Evolutionary conservation across 2,797 vertebrate genomes (phyloP).

Genomic region (Macropodus opercularis): DNA sequence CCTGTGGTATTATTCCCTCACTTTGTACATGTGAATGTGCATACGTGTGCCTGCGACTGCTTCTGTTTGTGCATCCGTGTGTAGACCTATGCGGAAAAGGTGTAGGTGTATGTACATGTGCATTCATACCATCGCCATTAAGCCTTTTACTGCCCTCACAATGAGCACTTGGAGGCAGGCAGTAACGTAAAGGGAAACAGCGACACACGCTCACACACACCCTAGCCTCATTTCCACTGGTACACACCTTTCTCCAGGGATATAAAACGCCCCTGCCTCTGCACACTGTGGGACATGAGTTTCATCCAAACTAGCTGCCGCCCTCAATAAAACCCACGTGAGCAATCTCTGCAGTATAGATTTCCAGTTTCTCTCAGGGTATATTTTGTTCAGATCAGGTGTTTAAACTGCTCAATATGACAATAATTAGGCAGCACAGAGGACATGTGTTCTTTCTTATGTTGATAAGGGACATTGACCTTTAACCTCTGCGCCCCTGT

Average conservation of each 20-base stretch:
- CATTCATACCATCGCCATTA: conserved; percentile 52
- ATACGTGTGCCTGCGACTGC: conserved; percentile 37
- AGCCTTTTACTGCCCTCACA: conserved; percentile 69
- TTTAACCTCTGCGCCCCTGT: conserved; percentile 70
- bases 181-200: conserved; percentile 62
- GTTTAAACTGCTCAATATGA: conserved; percentile 83
- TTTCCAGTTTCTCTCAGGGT: conserved; percentile 71
- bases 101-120: conserved; percentile 52
- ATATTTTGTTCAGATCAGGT: conserved; percentile 76
- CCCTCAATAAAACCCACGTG: conserved; percentile 73
- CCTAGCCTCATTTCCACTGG: conserved; percentile 66
- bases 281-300: conserved; percentile 73
- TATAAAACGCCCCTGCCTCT: conserved; percentile 71
- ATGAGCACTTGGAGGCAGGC: conserved; percentile 62
- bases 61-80: conserved; percentile 51
- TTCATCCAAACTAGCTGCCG: conserved; percentile 76
- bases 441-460: conserved; percentile 85
- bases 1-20: conserved; percentile 65
- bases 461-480: conserved; percentile 79
- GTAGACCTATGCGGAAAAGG: conserved; percentile 44
- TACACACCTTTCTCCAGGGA: conserved; percentile 73
- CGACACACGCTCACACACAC: conserved; percentile 31
- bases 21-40: conserved; percentile 45
- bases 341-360: conserved; percentile 72
- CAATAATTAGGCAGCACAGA: conserved; percentile 79